Evolutionary conservation across 2,888 invertebrate species (phyloP).

Genomic region (Mesochorus sp.): DNA sequence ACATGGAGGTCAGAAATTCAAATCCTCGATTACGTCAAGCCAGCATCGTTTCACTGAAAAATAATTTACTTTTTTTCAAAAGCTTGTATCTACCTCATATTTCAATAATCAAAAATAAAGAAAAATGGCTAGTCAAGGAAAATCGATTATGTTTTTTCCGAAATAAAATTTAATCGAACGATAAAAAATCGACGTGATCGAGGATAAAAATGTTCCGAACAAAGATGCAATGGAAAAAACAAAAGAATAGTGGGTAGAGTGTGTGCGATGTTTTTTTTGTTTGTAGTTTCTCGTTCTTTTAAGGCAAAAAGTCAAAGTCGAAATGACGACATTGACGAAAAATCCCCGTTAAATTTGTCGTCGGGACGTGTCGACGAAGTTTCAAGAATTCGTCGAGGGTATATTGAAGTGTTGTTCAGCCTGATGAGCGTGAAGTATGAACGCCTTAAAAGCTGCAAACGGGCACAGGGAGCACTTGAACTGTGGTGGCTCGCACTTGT

Average conservation of each 20-base stretch:
- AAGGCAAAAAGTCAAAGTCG: slow-evolving; percentile 33
- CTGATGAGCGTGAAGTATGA: slow-evolving; percentile 81
- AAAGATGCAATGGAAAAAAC: too few species aligned
- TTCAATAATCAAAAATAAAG: background rate
- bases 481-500: slow-evolving; percentile 81
- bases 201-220: too few species aligned
- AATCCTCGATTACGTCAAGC: background rate
- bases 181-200: too few species aligned
- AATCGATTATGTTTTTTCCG: too few species aligned
- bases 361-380: background rate
- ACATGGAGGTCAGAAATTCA: background rate
- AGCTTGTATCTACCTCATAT: background rate
- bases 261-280: background rate
- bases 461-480: slow-evolving; percentile 80
- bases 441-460: slow-evolving; percentile 81
- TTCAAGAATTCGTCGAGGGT: slow-evolving; percentile 76
- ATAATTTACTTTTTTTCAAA: background rate
- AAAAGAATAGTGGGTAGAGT: too few species aligned
- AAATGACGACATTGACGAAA: background rate
- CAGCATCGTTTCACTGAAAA: background rate
- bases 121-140: too few species aligned
- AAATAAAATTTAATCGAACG: too few species aligned
- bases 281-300: too few species aligned
- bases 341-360: too few species aligned
- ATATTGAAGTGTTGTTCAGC: slow-evolving; percentile 81